Evolutionary conservation across 2,888 invertebrate species (phyloP).

Genomic region (Orthosia cruda): DNA sequence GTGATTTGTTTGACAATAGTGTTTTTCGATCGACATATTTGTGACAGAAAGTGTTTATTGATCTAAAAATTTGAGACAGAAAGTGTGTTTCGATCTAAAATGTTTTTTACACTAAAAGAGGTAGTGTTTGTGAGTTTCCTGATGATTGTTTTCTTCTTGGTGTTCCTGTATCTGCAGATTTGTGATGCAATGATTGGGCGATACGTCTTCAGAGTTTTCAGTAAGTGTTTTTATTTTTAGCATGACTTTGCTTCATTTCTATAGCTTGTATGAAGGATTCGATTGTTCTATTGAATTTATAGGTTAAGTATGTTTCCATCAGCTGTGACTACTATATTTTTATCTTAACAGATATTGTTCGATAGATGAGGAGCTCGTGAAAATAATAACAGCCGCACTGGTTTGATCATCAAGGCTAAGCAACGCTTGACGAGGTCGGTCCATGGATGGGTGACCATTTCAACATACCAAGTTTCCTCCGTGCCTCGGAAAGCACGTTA

Average conservation of each 20-base stretch:
- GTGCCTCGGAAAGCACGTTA: too few species aligned
- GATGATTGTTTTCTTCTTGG: constrained; percentile 74
- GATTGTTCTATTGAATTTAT: background rate
- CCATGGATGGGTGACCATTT: too few species aligned
- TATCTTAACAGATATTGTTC: constrained; percentile 24
- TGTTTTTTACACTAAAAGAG: constrained; percentile 82
- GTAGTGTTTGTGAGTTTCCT: constrained; percentile 79
- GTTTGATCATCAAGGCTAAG: too few species aligned
- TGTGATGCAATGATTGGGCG: constrained; percentile 83
- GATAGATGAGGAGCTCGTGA: too few species aligned
- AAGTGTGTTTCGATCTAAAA: constrained; percentile 60
- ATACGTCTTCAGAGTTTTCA: constrained; percentile 81
- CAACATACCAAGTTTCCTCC: too few species aligned
- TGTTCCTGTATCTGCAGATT: constrained; percentile 82
- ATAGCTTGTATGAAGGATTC: background rate
- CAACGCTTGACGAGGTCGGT: too few species aligned
- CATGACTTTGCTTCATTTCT: background rate
- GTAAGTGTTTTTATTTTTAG: constrained; percentile 77
- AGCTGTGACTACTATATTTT: constrained; percentile 10
- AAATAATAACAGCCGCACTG: too few species aligned
- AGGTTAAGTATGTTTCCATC: constrained; percentile 24
- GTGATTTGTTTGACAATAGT: constrained; percentile 72
- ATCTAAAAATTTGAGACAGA: background rate
- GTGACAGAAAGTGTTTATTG: background rate
- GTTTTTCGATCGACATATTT: constrained; percentile 63